Base-by-base conservation (phyloP, 1,140 invertebrate species). In the Cotesia chilonis region DNA sequence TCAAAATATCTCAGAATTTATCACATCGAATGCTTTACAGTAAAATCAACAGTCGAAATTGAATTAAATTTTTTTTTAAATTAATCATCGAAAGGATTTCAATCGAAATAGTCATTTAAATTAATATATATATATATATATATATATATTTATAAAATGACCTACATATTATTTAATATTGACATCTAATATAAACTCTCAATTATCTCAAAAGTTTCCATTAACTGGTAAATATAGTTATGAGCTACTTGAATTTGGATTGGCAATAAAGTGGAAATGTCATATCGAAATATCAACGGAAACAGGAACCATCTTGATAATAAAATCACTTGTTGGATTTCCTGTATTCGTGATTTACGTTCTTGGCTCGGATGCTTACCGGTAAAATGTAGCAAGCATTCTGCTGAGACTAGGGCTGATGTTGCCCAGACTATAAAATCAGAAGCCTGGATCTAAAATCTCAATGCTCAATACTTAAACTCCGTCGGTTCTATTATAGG, bases 291-390 rank as follows among this genome's bases (percentile, higher is more conserved):
- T 35, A 63, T 75, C 74, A 61, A 47, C 41, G 51, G 57, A 70
- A 63, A 74, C 66, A 74, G 57, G 20, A 74, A 55, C 70, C 70
- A 69, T 76, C 73, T 74, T 59, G 68, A 77, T 79, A 79, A 81
- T 81, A 80, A 80, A 81, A 80, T 80, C 78, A 81, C 80, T 81
- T 80, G 80, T 81, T 81, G 80, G 79, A 81, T 81, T 80, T 79
- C 74, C 75, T 75, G 72, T 66, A 68, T 52, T 70, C 68, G 70
- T 75, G 75, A 77, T 75, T 78, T 78, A 78, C 72, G 68, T 70
- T 68, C 37, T 59, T 70, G 66, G 67, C 71, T 68, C 37, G 63
- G 68, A 12, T 14, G 47, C 41, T 12, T 72, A 68, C 55, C 47
- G 5, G 64, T 36, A 72, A 67, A 72, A 41, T 55, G 57, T 66